Conservation (phyloP, 2,888 invertebrate genomes). For the Esperia sulphurella region DNA sequence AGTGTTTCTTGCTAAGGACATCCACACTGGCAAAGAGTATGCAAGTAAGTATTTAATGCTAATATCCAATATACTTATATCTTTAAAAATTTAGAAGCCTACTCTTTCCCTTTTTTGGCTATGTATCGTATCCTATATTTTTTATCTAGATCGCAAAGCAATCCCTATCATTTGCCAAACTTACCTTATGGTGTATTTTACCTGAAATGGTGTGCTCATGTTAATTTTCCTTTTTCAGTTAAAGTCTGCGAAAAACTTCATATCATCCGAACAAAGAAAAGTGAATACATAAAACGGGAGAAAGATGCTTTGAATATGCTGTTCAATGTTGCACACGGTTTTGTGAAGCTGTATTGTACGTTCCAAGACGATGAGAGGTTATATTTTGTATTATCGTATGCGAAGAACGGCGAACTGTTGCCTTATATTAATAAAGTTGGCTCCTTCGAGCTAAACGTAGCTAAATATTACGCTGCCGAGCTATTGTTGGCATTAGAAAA, state of each 20-base stretch:
- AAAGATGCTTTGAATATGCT: constrained; percentile 95
- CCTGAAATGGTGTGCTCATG: neutral
- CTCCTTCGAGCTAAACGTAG: constrained; percentile 92
- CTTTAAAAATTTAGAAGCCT: too few species aligned
- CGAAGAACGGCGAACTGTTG: constrained; percentile 95
- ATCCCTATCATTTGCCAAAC: neutral
- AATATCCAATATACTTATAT: neutral
- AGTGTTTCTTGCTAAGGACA: constrained; percentile 95
- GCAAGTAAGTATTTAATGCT: constrained; percentile 86
- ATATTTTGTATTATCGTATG: constrained; percentile 97
- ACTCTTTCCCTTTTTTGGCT: too few species aligned
- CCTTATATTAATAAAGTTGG: constrained; percentile 94
- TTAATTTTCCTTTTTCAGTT: constrained; percentile 82
- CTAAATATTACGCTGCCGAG: constrained; percentile 97
- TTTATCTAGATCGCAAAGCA: too few species aligned
- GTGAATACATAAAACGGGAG: constrained; percentile 95
- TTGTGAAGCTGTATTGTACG: constrained; percentile 96
- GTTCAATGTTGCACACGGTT: constrained; percentile 89
- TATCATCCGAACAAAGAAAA: constrained; percentile 95
- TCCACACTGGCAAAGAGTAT: constrained; percentile 92
- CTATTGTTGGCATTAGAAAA: constrained; percentile 94
- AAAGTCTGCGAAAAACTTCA: constrained; percentile 98
- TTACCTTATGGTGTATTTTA: neutral
- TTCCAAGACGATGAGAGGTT: constrained; percentile 96
- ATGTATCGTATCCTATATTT: too few species aligned